Evolutionary conservation across 2,797 vertebrate genomes (phyloP), one percentile per base, ranked within the genome.

Genomic region (Muraenolepis orangiensis): DNA sequence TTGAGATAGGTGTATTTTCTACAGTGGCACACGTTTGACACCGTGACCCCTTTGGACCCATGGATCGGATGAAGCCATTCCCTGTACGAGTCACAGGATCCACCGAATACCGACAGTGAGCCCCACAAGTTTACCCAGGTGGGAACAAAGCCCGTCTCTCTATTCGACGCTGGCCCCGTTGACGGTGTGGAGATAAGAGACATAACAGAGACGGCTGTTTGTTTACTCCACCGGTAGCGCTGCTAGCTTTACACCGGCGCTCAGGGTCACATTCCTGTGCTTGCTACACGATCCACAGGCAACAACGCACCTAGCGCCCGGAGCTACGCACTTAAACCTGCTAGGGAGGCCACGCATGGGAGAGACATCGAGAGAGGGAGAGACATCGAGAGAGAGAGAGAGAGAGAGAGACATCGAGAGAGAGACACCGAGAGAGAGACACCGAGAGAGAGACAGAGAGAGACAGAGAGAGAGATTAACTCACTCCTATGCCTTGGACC

Each of bases 191-290:
- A 42, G 30, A 46, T 30, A 81, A 77, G 69, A 26, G 57, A 64
- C 57, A 57, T 57, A 57, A 57, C 18, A 57, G 51, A 14, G 32
- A 34, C 34, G 28, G 14, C 74, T 29, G 80, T 77, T 73, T 28
- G 38, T 64, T 87, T 78, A 72, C 72, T 69, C 66, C 23, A 29
- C 57, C 12, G 18, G n/a, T 34, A 36, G 51, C n/a, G 64, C 14
- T 78, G 46, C 66, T 64, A 76, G 72, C 72, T 40, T n/a, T 72
- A 72, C 34, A 30, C 71, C 72, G 76, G 36, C 69, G 30, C 79
- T 70, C 76, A 64, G 78, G 77, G 72, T 67, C 72, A 78, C 72
- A 81, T 81, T 89, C 77, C 73, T 71, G 66, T 66, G 18, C n/a
- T 73, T 79, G 74, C 38, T 57, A 28, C 36, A 32, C 57, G 42